A percentile compares a stretch with the other conserved stretches of the same genome.
Evolutionary conservation across 2,888 invertebrate species (phyloP).

Genomic region (Drosophila bunnanda): DNA sequence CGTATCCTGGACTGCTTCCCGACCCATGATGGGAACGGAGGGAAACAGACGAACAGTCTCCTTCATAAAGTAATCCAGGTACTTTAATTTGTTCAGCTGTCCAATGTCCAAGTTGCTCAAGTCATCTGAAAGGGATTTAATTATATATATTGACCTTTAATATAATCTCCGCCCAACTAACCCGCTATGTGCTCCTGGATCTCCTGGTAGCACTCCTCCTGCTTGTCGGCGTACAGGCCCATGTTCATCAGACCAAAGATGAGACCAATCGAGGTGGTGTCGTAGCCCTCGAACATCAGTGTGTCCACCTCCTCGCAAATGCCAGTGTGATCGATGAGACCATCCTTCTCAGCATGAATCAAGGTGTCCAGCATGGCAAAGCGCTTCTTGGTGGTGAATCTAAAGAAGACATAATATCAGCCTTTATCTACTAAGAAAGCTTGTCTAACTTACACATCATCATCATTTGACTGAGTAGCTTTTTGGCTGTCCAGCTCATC

Average conservation of each 20-base stretch:
- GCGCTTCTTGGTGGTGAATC: constrained; percentile 69
- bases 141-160: fast-evolving
- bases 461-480: constrained; percentile 17
- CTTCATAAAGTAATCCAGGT: constrained; percentile 70
- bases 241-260: constrained; percentile 78
- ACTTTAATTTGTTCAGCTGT: constrained; percentile 54
- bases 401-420: neutral
- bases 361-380: constrained; percentile 81
- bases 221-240: constrained; percentile 68
- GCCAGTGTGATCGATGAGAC: constrained; percentile 83
- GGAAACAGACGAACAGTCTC: constrained; percentile 86
- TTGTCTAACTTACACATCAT: constrained; percentile 50
- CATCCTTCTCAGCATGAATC: constrained; percentile 72
- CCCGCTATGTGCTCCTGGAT: constrained; percentile 69
- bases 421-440: fast-evolving
- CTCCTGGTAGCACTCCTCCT: constrained; percentile 74
- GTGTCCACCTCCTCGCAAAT: constrained; percentile 90
- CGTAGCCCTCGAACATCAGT: constrained; percentile 85
- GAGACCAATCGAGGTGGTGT: constrained; percentile 77
- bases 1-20: constrained; percentile 84
- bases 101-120: constrained; percentile 57
- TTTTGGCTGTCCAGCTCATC: constrained; percentile 32
- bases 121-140: constrained; percentile 48
- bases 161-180: neutral
- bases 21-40: constrained; percentile 87